Evolutionary conservation across 2,888 invertebrate species (phyloP).

Genomic region (Brachyptera putata): DNA sequence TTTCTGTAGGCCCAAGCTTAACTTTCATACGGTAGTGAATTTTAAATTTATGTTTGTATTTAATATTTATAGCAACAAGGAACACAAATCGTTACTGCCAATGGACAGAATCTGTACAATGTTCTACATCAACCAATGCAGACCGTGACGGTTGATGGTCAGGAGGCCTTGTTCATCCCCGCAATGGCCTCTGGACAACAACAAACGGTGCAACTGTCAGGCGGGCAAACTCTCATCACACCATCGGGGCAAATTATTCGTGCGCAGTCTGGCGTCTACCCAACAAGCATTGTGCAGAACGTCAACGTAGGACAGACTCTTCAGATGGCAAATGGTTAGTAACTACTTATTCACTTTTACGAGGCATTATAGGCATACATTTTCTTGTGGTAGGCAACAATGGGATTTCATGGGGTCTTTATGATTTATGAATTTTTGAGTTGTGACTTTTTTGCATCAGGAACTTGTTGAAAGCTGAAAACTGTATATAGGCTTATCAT

Average conservation of each 20-base stretch:
- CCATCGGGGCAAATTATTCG: conserved; percentile 70
- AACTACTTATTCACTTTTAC: background rate
- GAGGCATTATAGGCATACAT: no score
- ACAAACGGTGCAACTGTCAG: conserved; percentile 46
- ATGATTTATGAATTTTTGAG: no score
- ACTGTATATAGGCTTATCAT: no score
- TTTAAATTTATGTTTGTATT: no score
- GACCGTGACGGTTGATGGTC: conserved; percentile 87
- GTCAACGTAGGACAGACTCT: conserved; percentile 57
- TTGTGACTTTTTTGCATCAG: no score
- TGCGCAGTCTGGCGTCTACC: conserved; percentile 56
- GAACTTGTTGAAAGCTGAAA: no score
- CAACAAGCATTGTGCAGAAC: conserved; percentile 68
- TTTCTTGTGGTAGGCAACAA: no score
- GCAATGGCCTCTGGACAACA: conserved; percentile 55
- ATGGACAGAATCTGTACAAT: conserved; percentile 47
- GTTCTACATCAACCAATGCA: conserved; percentile 77
- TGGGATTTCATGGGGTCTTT: no score
- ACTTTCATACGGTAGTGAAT: no score
- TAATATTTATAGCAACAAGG: conserved; percentile 32
- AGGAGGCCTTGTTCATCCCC: conserved; percentile 88
- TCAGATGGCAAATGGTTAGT: conserved; percentile 59
- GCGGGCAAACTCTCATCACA: conserved; percentile 48
- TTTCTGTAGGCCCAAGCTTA: no score
- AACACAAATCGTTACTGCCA: conserved; percentile 38